phyloP scores from a whole-genome alignment of 2,797 vertebrate genomes.

The Pseudochirops corinnae region DNA sequence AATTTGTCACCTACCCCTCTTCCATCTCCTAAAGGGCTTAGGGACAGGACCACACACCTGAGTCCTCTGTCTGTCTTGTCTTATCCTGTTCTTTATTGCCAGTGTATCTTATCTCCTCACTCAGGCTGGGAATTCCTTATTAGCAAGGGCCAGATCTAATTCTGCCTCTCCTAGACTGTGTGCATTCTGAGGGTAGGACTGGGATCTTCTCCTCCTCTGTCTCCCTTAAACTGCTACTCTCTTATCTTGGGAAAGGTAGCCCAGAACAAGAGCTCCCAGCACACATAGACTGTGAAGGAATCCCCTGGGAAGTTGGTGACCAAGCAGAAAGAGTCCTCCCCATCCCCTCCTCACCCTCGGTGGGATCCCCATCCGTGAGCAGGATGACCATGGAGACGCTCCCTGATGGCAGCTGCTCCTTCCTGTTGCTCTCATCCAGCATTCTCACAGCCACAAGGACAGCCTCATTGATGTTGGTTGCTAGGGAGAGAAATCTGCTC shows the following conservation, averaged over 20 bases:
- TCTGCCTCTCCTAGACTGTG: not conserved
- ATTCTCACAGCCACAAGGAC: conserved; percentile 86
- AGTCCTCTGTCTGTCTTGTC: not conserved
- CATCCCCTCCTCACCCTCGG: conserved; percentile 85
- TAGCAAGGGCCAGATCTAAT: not conserved
- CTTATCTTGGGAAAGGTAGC: not conserved
- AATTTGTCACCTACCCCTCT: not conserved
- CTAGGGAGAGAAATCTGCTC: conserved; percentile 80
- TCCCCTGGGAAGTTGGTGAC: not conserved
- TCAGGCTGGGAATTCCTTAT: not conserved
- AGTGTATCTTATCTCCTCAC: not conserved
- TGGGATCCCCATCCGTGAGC: conserved; percentile 96
- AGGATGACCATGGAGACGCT: conserved; percentile 93
- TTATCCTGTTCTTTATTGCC: not conserved
- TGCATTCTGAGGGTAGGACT: not conserved
- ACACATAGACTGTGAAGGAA: not conserved
- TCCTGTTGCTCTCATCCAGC: conserved; percentile 83
- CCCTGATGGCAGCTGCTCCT: conserved; percentile 79
- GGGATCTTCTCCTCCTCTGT: not conserved
- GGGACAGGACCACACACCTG: not conserved
- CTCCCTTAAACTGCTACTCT: not conserved
- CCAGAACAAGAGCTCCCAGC: not conserved
- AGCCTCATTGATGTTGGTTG: conserved; percentile 91
- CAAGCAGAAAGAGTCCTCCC: not conserved
- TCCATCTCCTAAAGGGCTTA: not conserved